These are phyloP conservation scores for Toxotes chatareus DNA, from an alignment of 2,113 vertebrate species.

Conservation along the genomic window DNA sequence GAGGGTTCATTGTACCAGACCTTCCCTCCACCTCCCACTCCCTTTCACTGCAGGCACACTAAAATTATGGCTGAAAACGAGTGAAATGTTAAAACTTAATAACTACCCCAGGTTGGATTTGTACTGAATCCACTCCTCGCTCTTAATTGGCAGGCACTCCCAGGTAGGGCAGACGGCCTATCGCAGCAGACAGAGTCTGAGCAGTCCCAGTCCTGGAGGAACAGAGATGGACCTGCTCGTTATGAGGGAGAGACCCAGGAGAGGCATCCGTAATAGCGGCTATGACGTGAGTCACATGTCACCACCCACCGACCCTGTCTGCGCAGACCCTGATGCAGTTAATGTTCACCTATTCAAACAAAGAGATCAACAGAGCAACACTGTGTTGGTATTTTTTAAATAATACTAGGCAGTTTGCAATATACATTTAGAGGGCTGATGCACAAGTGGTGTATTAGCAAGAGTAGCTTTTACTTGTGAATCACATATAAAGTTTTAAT, in stretches of 20 bases:
- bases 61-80: constrained; percentile 28
- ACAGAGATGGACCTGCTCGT: constrained; percentile 99
- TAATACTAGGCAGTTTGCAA: not conserved
- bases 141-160: constrained; percentile 86
- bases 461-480: not conserved
- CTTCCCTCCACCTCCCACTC: not conserved
- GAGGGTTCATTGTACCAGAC: constrained; percentile 10
- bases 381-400: not conserved
- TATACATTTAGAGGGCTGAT: not conserved
- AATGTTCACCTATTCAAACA: not conserved
- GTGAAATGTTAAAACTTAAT: constrained; percentile 36
- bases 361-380: not conserved
- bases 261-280: constrained; percentile 96
- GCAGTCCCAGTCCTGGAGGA: constrained; percentile 96
- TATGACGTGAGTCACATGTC: constrained; percentile 91
- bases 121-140: constrained; percentile 40
- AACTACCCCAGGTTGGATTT: constrained; percentile 42
- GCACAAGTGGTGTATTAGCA: not conserved
- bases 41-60: constrained; percentile 21
- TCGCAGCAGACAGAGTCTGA: constrained; percentile 96
- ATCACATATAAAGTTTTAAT: not conserved
- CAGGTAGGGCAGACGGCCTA: constrained; percentile 90
- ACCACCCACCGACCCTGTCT: constrained; percentile 1
- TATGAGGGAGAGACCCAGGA: constrained; percentile 93
- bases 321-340: not conserved